A percentile compares a stretch with the other conserved stretches of the same genome.
phyloP scores from a whole-genome alignment of 2,888 invertebrate genomes.

The Aromia moschata region DNA sequence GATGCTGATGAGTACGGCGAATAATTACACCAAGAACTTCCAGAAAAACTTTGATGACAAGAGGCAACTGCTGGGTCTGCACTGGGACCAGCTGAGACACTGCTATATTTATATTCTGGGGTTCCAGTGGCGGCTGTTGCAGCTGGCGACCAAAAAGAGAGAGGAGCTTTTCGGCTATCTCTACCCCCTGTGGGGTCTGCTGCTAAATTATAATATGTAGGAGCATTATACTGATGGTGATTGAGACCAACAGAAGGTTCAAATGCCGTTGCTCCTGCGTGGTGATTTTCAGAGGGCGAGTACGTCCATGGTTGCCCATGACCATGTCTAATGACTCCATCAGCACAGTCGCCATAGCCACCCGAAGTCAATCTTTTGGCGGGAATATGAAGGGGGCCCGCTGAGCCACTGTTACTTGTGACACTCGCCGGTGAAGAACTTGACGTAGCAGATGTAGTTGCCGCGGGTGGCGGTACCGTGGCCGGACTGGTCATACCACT shows the following conservation, averaged over 20 bases:
- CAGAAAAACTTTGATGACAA: constrained; percentile 76
- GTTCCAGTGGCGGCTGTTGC: constrained; percentile 68
- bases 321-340: constrained; percentile 80
- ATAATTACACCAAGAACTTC: constrained; percentile 81
- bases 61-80: constrained; percentile 67
- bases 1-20: constrained; percentile 68
- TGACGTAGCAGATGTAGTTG: constrained; percentile 75
- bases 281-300: constrained; percentile 71
- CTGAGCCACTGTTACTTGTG: constrained; percentile 73
- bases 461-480: constrained; percentile 65
- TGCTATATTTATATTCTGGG: constrained; percentile 71
- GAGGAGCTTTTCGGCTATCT: constrained; percentile 67
- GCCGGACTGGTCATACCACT: constrained; percentile 64
- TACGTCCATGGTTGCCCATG: constrained; percentile 78
- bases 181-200: constrained; percentile 70
- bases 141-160: constrained; percentile 77
- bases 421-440: constrained; percentile 70
- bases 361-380: constrained; percentile 76
- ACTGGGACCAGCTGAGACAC: constrained; percentile 63
- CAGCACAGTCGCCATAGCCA: constrained; percentile 67
- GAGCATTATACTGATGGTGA: constrained; percentile 75
- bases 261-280: constrained; percentile 64
- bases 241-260: constrained; percentile 70
- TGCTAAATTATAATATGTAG: constrained; percentile 81
- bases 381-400: constrained; percentile 87